Evolutionary conservation across 2,113 vertebrate genomes (phyloP), one percentile per base, ranked within the genome.

Genomic region (Azemiops feae): DNA sequence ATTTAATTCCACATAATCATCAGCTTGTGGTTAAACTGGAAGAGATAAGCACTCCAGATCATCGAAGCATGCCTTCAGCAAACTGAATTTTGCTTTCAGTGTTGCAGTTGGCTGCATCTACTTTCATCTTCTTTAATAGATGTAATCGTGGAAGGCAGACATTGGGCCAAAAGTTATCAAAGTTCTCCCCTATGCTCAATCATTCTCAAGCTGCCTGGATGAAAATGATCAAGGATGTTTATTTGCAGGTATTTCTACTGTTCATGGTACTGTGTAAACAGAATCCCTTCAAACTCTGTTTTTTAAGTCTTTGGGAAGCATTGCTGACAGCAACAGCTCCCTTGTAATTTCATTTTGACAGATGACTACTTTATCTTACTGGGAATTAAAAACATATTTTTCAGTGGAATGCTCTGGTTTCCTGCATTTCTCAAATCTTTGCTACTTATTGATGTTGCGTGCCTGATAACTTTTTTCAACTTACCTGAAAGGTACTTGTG

Each of bases 401-500:
- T 93, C 87, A 69, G 1, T 92, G 85, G 1, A 23, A 43, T 0
- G 8, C 34, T 94, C 91, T 30, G 89, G 14, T 97, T 95, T 94
- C 43, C 27, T 93, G 53, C 53, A 93, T 94, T 47, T 94, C 89
- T 54, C 27, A 93, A 93, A 96, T 96, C 43, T 91, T 93, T 87
- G 50, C 52, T 95, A 60, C 25, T 97, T 95, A 95, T 97, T 97
- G 96, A 91, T 94, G 92, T 90, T 95, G 69, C 89, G 92, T 0
- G 57, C 94, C 93, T 95, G 93, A 86, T 96, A 96, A 97, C 93
- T 96, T 96, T 20, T 95, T 96, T 93, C 93, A 95, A 22, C 96
- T 97, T 95, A 96, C 85, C 94, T 95, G 93, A 97, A 97, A 93
- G 47, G 93, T 94, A 95, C 94, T 96, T 97, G 91, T 95, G 95